These are phyloP conservation scores for Myopa tessellatipennis DNA, from an alignment of 2,888 invertebrate genomes.

Conservation along the genomic window DNA sequence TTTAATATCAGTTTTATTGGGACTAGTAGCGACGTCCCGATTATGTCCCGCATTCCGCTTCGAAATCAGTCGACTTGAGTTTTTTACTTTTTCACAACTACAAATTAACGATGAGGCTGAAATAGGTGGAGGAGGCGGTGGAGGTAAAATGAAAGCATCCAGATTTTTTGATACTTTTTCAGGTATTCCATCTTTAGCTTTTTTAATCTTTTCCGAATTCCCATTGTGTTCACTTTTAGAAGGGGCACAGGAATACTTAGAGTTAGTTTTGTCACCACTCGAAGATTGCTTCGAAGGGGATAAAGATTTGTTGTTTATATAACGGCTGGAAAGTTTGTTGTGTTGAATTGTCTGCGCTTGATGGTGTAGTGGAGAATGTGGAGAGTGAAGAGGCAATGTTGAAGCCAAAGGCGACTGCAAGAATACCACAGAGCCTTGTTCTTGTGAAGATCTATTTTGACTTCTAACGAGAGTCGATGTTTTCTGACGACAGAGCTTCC, in stretches of 20 bases:
- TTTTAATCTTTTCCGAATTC: neutral
- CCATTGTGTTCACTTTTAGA: neutral
- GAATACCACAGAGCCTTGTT: neutral
- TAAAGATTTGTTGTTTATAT: slow-evolving; percentile 54
- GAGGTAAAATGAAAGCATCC: slow-evolving; percentile 46
- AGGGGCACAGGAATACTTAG: slow-evolving; percentile 24
- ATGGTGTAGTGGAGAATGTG: slow-evolving; percentile 56
- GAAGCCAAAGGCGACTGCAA: slow-evolving; percentile 51
- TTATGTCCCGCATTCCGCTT: slow-evolving; percentile 6
- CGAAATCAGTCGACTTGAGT: slow-evolving; percentile 14
- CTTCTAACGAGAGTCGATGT: neutral
- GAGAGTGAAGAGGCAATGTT: slow-evolving; percentile 58
- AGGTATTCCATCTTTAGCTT: slow-evolving; percentile 2
- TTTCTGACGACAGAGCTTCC: slow-evolving; percentile 23
- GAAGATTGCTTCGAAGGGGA: slow-evolving; percentile 17
- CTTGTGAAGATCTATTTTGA: slow-evolving; percentile 22
- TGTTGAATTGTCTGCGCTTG: slow-evolving; percentile 49
- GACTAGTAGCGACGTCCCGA: slow-evolving; percentile 53
- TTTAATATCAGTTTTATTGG: slow-evolving; percentile 39
- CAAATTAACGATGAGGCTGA: slow-evolving; percentile 44
- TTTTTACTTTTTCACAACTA: slow-evolving; percentile 42
- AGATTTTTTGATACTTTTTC: neutral
- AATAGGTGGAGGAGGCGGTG: slow-evolving; percentile 38
- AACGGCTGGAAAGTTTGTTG: slow-evolving; percentile 57
- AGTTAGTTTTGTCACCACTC: slow-evolving; percentile 3